Evolutionary conservation across 2,797 vertebrate genomes (phyloP).

Genomic region (Protosalanx chinensis): DNA sequence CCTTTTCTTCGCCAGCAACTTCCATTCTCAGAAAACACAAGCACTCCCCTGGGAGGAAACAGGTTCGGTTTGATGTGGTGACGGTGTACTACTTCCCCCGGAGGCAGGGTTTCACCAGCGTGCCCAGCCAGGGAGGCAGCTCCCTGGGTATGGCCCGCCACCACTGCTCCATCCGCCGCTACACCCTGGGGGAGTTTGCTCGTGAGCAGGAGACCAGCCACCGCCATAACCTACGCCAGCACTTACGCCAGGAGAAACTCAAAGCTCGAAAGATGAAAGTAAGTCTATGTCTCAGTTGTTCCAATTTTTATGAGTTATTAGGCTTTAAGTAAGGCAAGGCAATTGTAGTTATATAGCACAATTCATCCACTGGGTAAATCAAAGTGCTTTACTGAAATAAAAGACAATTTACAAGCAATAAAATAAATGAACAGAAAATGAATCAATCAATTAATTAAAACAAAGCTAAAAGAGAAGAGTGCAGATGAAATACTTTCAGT

Average conservation of each 20-base stretch:
- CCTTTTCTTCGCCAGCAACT: constrained; percentile 71
- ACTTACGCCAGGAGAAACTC: constrained; percentile 94
- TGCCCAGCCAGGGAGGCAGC: constrained; percentile 94
- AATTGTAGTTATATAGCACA: too few relatives aligned
- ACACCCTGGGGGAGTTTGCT: constrained; percentile 92
- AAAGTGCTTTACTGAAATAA: too few relatives aligned
- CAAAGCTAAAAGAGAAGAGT: too few relatives aligned
- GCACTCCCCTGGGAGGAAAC: constrained; percentile 81
- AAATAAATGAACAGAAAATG: too few relatives aligned
- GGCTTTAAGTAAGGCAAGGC: background rate
- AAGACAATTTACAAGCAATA: too few relatives aligned
- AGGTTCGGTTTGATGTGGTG: constrained; percentile 90
- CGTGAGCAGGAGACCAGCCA: constrained; percentile 89
- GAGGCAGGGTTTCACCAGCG: constrained; percentile 92
- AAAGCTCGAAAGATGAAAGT: constrained; percentile 95
- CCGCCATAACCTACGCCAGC: constrained; percentile 83
- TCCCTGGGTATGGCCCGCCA: constrained; percentile 93
- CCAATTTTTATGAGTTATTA: background rate
- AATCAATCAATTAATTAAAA: background rate
- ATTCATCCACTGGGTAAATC: too few relatives aligned
- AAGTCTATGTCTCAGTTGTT: background rate
- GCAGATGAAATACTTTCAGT: too few relatives aligned
- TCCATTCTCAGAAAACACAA: constrained; percentile 91
- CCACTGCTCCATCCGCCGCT: constrained; percentile 87
- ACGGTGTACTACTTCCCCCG: constrained; percentile 95